Percentiles rank a stretch among this genome's conserved stretches.
Conservation (phyloP, 2,888 invertebrate genomes). For the Stenodera caucasica region DNA sequence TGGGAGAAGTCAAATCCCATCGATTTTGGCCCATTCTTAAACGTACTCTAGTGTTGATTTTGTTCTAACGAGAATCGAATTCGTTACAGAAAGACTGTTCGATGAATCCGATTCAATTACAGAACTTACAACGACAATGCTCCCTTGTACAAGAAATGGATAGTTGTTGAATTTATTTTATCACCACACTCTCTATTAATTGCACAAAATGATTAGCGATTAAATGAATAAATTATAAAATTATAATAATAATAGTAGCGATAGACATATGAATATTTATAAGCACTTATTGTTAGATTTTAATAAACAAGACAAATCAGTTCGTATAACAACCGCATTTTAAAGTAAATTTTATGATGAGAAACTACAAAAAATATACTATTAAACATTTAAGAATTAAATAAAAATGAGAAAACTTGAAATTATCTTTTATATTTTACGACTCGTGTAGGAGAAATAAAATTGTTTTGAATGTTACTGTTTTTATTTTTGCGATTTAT, state of each 20-base stretch:
- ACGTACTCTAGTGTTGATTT: too few relatives aligned
- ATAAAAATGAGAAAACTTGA: background rate
- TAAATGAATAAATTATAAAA: too few relatives aligned
- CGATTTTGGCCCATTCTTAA: too few relatives aligned
- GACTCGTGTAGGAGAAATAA: background rate
- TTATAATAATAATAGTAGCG: background rate
- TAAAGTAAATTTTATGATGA: background rate
- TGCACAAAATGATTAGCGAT: conserved; percentile 1
- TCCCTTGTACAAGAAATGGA: conserved; percentile 28
- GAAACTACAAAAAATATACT: background rate
- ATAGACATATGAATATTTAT: background rate
- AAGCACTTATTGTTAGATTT: background rate
- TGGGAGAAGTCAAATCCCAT: too few relatives aligned
- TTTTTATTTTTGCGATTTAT: background rate
- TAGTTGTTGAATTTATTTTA: conserved; percentile 13
- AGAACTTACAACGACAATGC: conserved; percentile 26
- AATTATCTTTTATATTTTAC: conserved; percentile 1
- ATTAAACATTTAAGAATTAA: background rate
- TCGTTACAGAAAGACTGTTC: conserved; percentile 52
- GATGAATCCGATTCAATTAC: conserved; percentile 55
- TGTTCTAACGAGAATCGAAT: background rate
- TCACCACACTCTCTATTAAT: background rate
- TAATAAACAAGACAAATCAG: conserved; percentile 6
- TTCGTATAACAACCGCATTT: background rate
- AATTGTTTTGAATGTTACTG: background rate